Evolutionary conservation across 2,113 vertebrate species (phyloP).

Genomic region (Hiodon alosoides): DNA sequence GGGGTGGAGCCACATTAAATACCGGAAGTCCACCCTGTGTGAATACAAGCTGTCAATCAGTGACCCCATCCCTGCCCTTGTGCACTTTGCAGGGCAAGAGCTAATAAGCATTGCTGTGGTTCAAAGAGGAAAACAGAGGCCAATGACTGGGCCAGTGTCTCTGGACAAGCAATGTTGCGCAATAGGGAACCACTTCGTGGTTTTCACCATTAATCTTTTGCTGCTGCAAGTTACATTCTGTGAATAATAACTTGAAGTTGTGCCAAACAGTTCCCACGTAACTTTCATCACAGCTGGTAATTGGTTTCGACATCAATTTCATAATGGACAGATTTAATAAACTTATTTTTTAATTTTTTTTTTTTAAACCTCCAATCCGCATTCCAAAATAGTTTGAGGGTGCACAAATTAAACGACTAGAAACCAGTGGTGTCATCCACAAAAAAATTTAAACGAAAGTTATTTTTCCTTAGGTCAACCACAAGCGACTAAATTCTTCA

Average conservation of each 20-base stretch:
- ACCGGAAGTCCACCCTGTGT: slow-evolving; percentile 5
- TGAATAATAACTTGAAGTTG: no score
- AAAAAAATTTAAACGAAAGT: background rate
- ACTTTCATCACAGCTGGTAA: no score
- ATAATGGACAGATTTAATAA: background rate
- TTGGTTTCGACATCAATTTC: background rate
- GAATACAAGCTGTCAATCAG: background rate
- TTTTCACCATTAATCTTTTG: no score
- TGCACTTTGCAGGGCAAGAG: no score
- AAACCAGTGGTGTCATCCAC: slow-evolving; percentile 9
- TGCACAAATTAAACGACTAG: background rate
- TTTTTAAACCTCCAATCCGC: background rate
- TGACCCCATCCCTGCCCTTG: background rate
- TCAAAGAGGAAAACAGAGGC: no score
- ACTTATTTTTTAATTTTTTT: no score
- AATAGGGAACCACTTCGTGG: no score
- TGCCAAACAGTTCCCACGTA: no score
- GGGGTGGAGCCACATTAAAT: background rate
- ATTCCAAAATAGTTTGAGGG: background rate
- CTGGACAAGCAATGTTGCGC: no score
- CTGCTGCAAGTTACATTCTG: no score
- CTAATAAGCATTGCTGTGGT: no score
- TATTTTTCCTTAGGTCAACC: slow-evolving; percentile 20
- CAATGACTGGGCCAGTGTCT: no score
- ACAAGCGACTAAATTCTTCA: slow-evolving; percentile 18